Evolutionary conservation across 1,140 invertebrate genomes (phyloP), one percentile per base, ranked within the genome.

Genomic region (Sweltsa coloradensis): DNA sequence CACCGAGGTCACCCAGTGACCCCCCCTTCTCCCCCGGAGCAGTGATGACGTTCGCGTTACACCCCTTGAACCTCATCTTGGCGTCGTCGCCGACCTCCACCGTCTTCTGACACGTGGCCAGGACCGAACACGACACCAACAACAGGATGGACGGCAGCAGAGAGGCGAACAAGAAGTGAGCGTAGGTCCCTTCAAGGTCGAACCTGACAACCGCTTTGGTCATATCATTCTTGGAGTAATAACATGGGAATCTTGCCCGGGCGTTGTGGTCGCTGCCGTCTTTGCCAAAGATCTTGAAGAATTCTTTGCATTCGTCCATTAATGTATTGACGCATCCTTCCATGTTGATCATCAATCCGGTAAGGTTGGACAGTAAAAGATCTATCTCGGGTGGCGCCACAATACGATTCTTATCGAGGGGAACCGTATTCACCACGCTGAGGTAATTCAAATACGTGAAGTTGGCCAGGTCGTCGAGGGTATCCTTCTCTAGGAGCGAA

Each of bases 311-410:
- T 66, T 91, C 89, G 57, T 90, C 85, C 49, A 76, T 70, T 14
- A 92, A 66, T 0, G 88, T 89, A 56, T 93, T 93, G 0, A 92
- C 87, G 58, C 86, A 90, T 1, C 85, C 85, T 65, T 92, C 88
- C 23, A 90, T 60, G 60, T 93, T 93, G 40, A 90, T 89, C 64
- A 89, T 75, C 27, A 92, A 63, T 31, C 77, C 73, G 47, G 83
- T 88, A 48, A 89, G 85, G 58, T 92, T 92, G 5, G 85, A 82
- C 34, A 92, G 81, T 34, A 87, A 78, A 3, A 91, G 59, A 55
- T 87, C 82, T 0, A 74, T 69, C 59, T 90, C 87, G 0, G 80
- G 77, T 0, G 86, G 86, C 4, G 83, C 79, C 1, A 88, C 75
- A 14, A 66, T 59, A 3, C 73, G 66, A 0, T 58, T 65, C 13